Conservation (phyloP, 2,797 vertebrate genomes). For the Tapera naevia region DNA sequence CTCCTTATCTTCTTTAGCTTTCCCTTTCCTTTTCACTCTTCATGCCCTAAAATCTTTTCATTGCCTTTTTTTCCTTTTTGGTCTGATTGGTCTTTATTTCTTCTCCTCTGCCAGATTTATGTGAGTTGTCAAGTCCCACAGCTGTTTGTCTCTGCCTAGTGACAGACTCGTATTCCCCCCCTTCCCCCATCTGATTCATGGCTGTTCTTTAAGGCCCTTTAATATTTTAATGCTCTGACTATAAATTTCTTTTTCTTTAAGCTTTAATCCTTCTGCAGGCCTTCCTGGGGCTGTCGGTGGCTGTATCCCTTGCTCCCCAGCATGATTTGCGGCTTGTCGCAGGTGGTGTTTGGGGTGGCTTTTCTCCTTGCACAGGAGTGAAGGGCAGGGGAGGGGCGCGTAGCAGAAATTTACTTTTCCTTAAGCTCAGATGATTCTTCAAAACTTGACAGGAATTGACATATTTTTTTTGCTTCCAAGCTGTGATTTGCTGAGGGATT, state of each 20-base stretch:
- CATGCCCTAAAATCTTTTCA: constrained; percentile 74
- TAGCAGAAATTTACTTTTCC: constrained; percentile 70
- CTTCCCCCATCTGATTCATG: constrained; percentile 76
- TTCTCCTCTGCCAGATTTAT: constrained; percentile 74
- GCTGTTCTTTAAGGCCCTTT: constrained; percentile 77
- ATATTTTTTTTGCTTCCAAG: constrained; percentile 62
- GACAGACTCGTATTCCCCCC: constrained; percentile 58
- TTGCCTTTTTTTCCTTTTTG: neutral
- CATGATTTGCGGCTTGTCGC: constrained; percentile 62
- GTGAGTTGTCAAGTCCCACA: constrained; percentile 72
- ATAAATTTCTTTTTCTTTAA: constrained; percentile 79
- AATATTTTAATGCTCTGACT: constrained; percentile 80
- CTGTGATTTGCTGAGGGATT: constrained; percentile 73
- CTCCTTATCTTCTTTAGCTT: constrained; percentile 52
- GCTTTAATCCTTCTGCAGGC: constrained; percentile 68
- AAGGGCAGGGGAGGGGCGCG: neutral
- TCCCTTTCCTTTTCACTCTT: constrained; percentile 57
- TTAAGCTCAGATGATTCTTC: constrained; percentile 73
- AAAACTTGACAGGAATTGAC: constrained; percentile 75
- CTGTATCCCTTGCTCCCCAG: neutral
- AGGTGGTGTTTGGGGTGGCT: neutral
- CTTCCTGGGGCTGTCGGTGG: constrained; percentile 49
- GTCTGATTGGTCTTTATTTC: constrained; percentile 63
- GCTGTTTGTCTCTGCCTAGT: constrained; percentile 71
- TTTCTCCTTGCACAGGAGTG: neutral